A percentile compares a stretch with the other conserved stretches of the same genome.
Conservation (phyloP, 2,888 invertebrate species). For the Sarcophaga caerulescens region DNA sequence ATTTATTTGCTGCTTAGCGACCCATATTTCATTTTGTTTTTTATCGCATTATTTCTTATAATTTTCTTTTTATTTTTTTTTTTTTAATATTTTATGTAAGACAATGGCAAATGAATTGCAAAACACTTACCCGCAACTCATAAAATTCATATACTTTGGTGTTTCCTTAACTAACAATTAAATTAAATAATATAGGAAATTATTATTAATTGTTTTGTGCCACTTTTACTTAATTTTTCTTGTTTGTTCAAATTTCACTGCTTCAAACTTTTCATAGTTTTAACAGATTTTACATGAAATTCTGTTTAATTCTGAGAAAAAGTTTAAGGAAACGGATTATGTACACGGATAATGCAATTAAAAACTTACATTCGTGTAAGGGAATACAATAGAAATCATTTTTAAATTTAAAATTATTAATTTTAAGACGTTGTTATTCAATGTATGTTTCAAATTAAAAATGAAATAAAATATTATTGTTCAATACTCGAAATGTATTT, state of each 20-base stretch:
- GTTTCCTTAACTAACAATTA: constrained; percentile 2
- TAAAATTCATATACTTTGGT: background rate
- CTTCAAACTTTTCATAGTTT: background rate
- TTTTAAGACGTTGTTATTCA: too few species aligned
- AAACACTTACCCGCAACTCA: background rate
- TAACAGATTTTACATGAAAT: background rate
- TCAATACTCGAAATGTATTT: too few species aligned
- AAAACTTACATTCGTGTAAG: too few species aligned
- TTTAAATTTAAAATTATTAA: too few species aligned
- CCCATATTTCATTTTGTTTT: constrained; percentile 12
- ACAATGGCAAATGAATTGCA: background rate
- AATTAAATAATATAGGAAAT: constrained; percentile 21
- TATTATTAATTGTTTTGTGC: constrained; percentile 7
- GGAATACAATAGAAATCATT: too few species aligned
- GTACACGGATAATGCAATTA: too few species aligned
- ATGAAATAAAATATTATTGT: too few species aligned
- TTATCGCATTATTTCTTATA: constrained; percentile 2
- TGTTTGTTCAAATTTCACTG: background rate
- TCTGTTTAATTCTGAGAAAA: background rate
- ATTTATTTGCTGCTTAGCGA: constrained; percentile 43
- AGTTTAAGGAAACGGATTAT: background rate
- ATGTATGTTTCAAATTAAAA: too few species aligned
- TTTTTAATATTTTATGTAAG: constrained; percentile 5
- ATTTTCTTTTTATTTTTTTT: background rate
- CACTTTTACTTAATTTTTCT: background rate